Conservation (phyloP, 2,888 invertebrate genomes). For the Myathropa florea region DNA sequence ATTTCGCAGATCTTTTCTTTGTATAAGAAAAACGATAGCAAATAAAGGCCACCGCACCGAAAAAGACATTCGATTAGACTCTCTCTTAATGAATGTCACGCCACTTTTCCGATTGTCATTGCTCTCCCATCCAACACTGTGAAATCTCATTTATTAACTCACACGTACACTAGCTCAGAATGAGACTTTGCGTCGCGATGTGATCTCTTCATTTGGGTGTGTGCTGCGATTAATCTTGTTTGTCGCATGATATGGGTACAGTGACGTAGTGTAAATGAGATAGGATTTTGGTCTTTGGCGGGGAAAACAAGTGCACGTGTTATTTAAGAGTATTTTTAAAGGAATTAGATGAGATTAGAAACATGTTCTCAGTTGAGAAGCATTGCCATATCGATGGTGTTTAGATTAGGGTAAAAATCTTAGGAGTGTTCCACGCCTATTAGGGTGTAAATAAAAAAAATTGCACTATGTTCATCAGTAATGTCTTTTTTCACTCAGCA, state of each 20-base stretch:
- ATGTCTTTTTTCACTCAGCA: too few relatives aligned
- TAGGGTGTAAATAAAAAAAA: too few relatives aligned
- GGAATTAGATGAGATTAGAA: not conserved
- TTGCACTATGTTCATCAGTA: too few relatives aligned
- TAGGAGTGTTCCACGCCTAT: too few relatives aligned
- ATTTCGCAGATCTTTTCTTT: not conserved
- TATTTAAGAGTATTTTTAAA: not conserved
- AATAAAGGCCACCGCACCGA: slow-evolving; percentile 25
- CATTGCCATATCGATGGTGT: not conserved
- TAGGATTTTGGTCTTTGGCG: not conserved
- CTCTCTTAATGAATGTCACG: slow-evolving; percentile 24
- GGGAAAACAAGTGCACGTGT: not conserved
- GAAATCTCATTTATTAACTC: not conserved
- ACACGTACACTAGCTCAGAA: not conserved
- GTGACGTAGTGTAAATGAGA: too few relatives aligned
- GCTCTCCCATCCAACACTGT: not conserved
- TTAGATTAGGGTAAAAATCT: not conserved
- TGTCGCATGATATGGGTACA: not conserved
- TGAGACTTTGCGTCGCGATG: not conserved
- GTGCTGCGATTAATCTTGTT: not conserved
- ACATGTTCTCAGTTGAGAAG: not conserved
- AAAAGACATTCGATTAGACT: slow-evolving; percentile 22
- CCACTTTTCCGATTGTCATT: slow-evolving; percentile 34
- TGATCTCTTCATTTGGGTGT: not conserved
- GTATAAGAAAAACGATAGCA: slow-evolving; percentile 8